Evolutionary conservation across 2,888 invertebrate species (phyloP), one percentile per base, ranked within the genome.

Genomic region (Trissolcus japonicus): DNA sequence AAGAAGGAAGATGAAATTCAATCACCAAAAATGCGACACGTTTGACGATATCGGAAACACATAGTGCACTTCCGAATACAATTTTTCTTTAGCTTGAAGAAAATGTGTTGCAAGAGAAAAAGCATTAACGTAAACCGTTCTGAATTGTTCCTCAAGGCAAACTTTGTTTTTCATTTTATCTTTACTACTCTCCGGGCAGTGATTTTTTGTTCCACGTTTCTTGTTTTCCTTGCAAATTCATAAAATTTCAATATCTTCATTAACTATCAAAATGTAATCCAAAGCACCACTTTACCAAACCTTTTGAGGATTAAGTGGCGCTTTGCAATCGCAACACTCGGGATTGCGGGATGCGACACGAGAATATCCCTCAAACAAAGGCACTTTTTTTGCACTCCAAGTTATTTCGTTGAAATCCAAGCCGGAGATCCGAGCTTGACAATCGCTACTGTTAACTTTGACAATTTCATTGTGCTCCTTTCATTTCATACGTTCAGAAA

Each of bases 91-190:
- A 6, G 16, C 14, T 46, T 14, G 51, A 51, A 51, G 19, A 19
- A 51, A 51, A 54, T 21, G 7, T 54, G n/a, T 19, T n/a, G n/a
- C 21, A 9, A 19, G 40, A 13, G 51, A 19, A 41, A 19, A 51
- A 66, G 25, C 19, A 51, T 25, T 21, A 16, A 41, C 35, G 48
- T 48, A 48, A n/a, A 46, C 25, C 25, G 17, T 46, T 53, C 46
- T 6, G 35, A 19, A 40, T 2, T n/a, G 57, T 29, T 35, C 19
- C 53, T 21, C 50, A 13, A 17, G 29, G 29, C 6, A 25, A 46
- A 46, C 11, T 11, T 94, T 93, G 60, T 46, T 63, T 71, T 59
- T 72, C 65, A 59, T 57, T 59, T 72, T 59, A 53, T 17, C 46
- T 63, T 17, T 43, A 7, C 46, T 21, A 2, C 25, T 25, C 25